Evolutionary conservation across 2,797 vertebrate genomes (phyloP).

Genomic region (Sebastes glaucus): DNA sequence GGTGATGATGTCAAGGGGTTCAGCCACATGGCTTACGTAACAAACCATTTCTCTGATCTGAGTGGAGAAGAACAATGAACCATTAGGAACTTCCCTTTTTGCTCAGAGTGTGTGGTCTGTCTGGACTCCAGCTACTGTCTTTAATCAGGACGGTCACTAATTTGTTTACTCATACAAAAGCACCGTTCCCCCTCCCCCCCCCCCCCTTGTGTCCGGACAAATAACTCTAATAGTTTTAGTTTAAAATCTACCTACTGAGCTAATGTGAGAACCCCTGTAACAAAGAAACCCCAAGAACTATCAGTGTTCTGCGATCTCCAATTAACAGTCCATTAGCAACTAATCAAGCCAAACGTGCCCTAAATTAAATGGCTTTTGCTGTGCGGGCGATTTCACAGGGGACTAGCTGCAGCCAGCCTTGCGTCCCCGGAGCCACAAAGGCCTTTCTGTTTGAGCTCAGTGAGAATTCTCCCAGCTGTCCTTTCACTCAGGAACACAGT

Average conservation of each 20-base stretch:
- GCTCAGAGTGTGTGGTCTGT: conserved; percentile 14
- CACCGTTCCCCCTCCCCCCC: background rate
- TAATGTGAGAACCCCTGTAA: conserved; percentile 18
- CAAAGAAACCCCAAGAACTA: conserved; percentile 37
- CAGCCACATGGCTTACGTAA: conserved; percentile 11
- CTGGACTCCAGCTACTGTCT: conserved; percentile 56
- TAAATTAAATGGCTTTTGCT: conserved; percentile 82
- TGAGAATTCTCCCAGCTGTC: conserved; percentile 89
- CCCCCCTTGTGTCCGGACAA: background rate
- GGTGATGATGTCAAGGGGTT: too few species aligned
- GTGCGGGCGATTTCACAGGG: conserved; percentile 80
- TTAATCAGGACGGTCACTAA: conserved; percentile 50
- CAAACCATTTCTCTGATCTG: conserved; percentile 1
- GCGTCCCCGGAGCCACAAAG: conserved; percentile 83
- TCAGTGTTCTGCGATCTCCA: conserved; percentile 65
- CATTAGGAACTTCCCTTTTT: conserved; percentile 1
- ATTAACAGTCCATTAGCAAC: conserved; percentile 76
- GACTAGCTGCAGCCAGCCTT: conserved; percentile 80
- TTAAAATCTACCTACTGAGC: conserved; percentile 20
- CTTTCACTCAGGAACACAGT: conserved; percentile 87
- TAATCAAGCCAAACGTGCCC: conserved; percentile 76
- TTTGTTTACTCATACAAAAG: conserved; percentile 56
- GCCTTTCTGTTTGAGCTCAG: conserved; percentile 86
- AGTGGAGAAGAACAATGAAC: conserved; percentile 30
- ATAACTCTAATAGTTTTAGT: conserved; percentile 16